These are phyloP conservation scores for Dendrocincla fuliginosa DNA, from an alignment of 2,797 vertebrate species.

Conservation along the genomic window DNA sequence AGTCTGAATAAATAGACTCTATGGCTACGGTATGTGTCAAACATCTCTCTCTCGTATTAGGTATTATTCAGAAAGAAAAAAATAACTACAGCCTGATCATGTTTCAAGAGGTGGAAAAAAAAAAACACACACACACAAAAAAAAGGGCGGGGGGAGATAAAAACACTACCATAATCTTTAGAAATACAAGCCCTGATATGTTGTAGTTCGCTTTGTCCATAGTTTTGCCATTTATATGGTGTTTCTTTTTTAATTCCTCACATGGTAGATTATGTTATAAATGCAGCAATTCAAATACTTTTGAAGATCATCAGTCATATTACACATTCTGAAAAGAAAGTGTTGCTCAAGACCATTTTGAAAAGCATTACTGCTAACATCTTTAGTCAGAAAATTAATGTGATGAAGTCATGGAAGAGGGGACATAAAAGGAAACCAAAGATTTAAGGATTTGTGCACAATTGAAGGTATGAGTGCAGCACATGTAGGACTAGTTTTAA, in stretches of 20 bases:
- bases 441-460: not conserved
- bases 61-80: conserved; percentile 2
- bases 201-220: not conserved
- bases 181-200: not conserved
- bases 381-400: not conserved
- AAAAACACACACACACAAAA: not conserved
- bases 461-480: not conserved
- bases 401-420: not conserved
- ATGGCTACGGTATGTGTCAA: not conserved
- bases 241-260: not conserved
- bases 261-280: not conserved
- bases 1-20: conserved; percentile 40
- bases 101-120: not conserved
- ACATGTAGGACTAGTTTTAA: not conserved
- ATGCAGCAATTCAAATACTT: not conserved
- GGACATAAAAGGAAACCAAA: not conserved
- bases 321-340: not conserved
- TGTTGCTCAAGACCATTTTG: not conserved
- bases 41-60: not conserved
- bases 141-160: not conserved
- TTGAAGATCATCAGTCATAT: not conserved
- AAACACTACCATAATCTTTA: not conserved
- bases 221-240: not conserved
- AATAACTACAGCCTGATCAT: not conserved
- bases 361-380: not conserved